Evolutionary conservation across 2,888 invertebrate genomes (phyloP).

Genomic region (Heliconius ethilla): DNA sequence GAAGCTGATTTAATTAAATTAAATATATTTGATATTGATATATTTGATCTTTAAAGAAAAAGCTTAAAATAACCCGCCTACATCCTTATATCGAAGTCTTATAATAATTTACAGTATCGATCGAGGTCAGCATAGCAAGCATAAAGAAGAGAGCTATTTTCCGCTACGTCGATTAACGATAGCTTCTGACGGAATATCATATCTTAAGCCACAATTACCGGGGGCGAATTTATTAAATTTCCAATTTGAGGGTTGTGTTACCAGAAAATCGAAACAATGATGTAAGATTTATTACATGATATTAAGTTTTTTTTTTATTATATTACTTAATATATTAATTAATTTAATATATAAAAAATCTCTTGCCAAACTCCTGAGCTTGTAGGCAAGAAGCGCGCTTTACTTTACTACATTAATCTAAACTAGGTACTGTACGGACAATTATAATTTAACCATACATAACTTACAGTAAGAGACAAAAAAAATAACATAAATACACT

Average conservation of each 20-base stretch:
- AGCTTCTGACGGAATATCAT: constrained; percentile 38
- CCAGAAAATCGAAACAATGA: constrained; percentile 9
- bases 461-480: too few relatives aligned
- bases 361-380: too few relatives aligned
- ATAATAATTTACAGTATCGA: constrained; percentile 29
- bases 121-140: constrained; percentile 21
- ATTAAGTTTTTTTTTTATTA: not conserved
- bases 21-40: too few relatives aligned
- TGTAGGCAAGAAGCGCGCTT: too few relatives aligned
- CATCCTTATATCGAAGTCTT: constrained; percentile 11
- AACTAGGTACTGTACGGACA: too few relatives aligned
- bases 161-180: constrained; percentile 42
- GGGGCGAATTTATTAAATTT: constrained; percentile 28
- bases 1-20: too few relatives aligned
- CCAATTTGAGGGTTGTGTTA: constrained; percentile 20
- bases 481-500: too few relatives aligned
- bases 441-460: too few relatives aligned
- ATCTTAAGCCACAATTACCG: constrained; percentile 37
- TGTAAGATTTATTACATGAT: not conserved
- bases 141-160: constrained; percentile 45
- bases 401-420: too few relatives aligned
- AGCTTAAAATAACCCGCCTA: not conserved
- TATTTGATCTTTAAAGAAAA: not conserved
- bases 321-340: too few relatives aligned
- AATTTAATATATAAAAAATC: too few relatives aligned